Conservation (phyloP, 2,113 vertebrate genomes). For the Spheniscus mendiculus region DNA sequence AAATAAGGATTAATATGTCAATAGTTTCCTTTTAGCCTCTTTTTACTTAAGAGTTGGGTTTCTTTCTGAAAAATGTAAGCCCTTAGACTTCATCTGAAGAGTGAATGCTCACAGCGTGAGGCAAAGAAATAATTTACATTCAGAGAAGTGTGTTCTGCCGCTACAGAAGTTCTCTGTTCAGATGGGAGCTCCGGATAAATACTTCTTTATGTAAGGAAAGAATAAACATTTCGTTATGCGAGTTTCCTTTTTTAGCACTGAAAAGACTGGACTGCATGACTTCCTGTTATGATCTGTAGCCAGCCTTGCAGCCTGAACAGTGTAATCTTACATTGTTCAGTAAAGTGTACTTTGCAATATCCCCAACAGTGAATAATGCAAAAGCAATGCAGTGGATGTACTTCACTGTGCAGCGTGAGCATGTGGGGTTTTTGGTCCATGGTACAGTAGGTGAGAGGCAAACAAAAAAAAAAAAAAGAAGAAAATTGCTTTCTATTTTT, state of each 20-base stretch:
- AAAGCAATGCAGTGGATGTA: background rate
- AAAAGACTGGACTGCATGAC: background rate
- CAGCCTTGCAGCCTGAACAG: background rate
- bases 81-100: background rate
- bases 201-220: constrained; percentile 30
- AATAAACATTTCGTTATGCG: constrained; percentile 50
- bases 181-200: constrained; percentile 14
- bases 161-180: constrained; percentile 37
- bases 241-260: constrained; percentile 56
- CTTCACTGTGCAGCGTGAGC: background rate
- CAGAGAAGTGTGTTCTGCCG: background rate
- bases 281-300: constrained; percentile 54
- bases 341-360: background rate
- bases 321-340: background rate
- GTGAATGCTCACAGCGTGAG: background rate
- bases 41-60: background rate
- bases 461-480: background rate
- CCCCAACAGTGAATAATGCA: background rate
- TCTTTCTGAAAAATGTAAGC: background rate
- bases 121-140: constrained; percentile 24
- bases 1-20: background rate
- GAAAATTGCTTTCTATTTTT: background rate
- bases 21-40: background rate
- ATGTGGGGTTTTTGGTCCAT: background rate
- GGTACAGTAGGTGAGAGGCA: background rate